Conservation (phyloP, 2,113 vertebrate species). For the Gambusia affinis region DNA sequence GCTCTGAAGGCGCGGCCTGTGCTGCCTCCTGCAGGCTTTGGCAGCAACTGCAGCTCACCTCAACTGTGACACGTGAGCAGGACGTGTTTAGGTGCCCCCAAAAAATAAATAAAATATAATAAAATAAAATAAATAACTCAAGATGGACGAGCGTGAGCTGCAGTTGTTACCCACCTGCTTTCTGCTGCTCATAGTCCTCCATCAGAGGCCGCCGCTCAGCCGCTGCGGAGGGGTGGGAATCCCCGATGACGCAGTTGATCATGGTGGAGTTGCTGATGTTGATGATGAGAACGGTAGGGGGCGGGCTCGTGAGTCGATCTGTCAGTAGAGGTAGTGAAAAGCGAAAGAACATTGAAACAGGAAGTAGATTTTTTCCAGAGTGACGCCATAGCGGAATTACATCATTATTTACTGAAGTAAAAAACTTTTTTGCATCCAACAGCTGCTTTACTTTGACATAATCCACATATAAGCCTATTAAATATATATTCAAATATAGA, state of each 20-base stretch:
- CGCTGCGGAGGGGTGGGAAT: slow-evolving; percentile 27
- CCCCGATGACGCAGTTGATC: slow-evolving; percentile 71
- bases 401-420: not conserved
- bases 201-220: slow-evolving; percentile 50
- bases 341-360: slow-evolving; percentile 37
- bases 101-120: too few species aligned
- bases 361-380: slow-evolving; percentile 52
- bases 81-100: not conserved
- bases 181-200: not conserved
- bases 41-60: slow-evolving; percentile 16
- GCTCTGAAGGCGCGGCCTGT: not conserved
- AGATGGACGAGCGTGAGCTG: not conserved
- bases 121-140: not conserved
- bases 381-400: slow-evolving; percentile 5
- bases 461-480: not conserved
- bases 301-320: slow-evolving; percentile 22
- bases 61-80: slow-evolving; percentile 5
- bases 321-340: slow-evolving; percentile 28
- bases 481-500: not conserved
- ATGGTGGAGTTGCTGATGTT: slow-evolving; percentile 79
- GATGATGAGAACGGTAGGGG: slow-evolving; percentile 66
- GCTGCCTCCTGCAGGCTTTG: slow-evolving; percentile 31
- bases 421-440: not conserved
- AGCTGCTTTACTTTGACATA: not conserved
- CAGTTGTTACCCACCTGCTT: slow-evolving; percentile 46